These are phyloP conservation scores for Himalopsyche anomala DNA, from an alignment of 2,888 invertebrate species.

Conservation along the genomic window DNA sequence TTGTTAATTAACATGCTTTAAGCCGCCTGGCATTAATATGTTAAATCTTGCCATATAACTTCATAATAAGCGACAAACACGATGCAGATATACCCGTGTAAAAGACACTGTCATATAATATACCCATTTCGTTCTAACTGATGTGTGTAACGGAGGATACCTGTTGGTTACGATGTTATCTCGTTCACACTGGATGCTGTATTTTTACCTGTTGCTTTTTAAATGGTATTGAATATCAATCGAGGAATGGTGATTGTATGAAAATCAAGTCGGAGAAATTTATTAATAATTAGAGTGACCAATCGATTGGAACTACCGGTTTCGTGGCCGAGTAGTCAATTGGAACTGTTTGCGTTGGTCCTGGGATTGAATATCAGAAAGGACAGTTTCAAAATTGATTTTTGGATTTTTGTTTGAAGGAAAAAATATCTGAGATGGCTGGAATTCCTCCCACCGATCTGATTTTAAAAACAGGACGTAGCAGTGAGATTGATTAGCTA, in stretches of 20 bases:
- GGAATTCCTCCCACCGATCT: too few relatives aligned
- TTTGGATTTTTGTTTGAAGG: too few relatives aligned
- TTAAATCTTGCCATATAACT: conserved; percentile 36
- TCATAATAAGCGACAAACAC: conserved; percentile 25
- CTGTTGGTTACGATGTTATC: background rate
- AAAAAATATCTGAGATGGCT: too few relatives aligned
- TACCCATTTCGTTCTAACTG: background rate
- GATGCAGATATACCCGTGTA: background rate
- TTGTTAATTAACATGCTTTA: conserved; percentile 38
- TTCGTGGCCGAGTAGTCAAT: too few relatives aligned
- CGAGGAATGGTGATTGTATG: conserved; percentile 16
- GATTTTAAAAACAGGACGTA: too few relatives aligned
- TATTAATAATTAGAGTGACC: conserved; percentile 34
- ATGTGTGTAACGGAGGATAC: conserved; percentile 3
- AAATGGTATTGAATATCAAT: conserved; percentile 37
- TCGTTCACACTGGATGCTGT: conserved; percentile 28
- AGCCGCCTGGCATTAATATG: conserved; percentile 22
- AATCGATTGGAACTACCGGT: background rate
- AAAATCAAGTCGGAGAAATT: conserved; percentile 40
- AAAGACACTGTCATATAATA: background rate
- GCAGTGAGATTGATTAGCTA: too few relatives aligned
- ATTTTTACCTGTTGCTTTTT: conserved; percentile 17
- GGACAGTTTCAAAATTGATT: too few relatives aligned
- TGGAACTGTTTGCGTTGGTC: too few relatives aligned
- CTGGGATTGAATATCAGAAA: too few relatives aligned